Evolutionary conservation across 2,797 vertebrate species (phyloP), one percentile per base, ranked within the genome.

Genomic region (Adrianichthys oophorus): DNA sequence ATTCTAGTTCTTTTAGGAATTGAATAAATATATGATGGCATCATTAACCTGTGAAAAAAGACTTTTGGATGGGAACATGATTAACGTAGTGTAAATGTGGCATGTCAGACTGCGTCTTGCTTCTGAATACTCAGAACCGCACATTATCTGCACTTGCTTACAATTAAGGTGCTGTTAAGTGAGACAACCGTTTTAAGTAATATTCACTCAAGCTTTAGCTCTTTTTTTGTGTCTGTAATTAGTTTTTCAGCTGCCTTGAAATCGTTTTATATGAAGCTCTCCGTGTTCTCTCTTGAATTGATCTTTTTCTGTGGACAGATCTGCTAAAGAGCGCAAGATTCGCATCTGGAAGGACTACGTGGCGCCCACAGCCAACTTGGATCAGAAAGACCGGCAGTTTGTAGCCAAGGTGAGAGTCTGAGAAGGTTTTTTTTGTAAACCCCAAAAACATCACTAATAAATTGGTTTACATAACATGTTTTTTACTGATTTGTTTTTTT

Each of bases 311-410:
- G 7, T 21, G 18, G 29, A 26, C 83, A 99, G 97, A 76, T 95
- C 93, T 41, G 97, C 97, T 57, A 99, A 99, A 80, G 97, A 99
- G 52, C 95, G 92, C 60, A 97, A 95, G 82, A 86, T 96, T 70
- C 87, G 97, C 72, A 98, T 99, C 81, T 99, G 97, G 97, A 96
- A 96, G 88, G 97, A 99, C 87, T 99, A 99, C 0, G 96, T 99
- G 59, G 93, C 97, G 0, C 97, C 97, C 62, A 99, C 97, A 2
- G 96, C 96, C 62, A 99, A 98, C 88, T 74, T 98, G 91, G 97
- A 98, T 68, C 95, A 93, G 90, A 99, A 99, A 90, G 97, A 99
- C 90, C 93, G 94, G 80, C 96, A 98, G 70, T 98, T 98, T 29
- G 92, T 98, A 26, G 97, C 97, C 78, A 99, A 98, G 96, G 97